These are phyloP conservation scores for Palythoa grandiflora DNA, from an alignment of 92 coral and sea anemone genomes.

Conservation along the genomic window DNA sequence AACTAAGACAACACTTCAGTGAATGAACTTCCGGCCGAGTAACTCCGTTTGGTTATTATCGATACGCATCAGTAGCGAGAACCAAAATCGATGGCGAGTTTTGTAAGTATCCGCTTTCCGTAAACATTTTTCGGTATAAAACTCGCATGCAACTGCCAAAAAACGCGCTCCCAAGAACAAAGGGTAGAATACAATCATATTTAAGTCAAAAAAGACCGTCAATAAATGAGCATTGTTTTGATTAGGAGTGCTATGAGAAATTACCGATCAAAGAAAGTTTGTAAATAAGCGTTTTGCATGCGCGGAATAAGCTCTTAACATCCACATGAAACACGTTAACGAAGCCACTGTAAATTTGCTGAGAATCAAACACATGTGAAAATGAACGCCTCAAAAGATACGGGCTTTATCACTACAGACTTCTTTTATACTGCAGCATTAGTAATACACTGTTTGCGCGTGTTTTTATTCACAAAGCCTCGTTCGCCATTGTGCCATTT, in stretches of 20 bases:
- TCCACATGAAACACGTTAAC: conserved; percentile 22
- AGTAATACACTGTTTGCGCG: conserved; percentile 42
- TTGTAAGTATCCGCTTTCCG: conserved; percentile 10
- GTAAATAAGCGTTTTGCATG: conserved; percentile 46
- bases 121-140: background rate
- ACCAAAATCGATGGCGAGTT: conserved; percentile 20
- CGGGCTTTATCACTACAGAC: conserved; percentile 31
- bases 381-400: conserved; percentile 22
- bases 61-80: conserved; percentile 72
- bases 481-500: conserved; percentile 43
- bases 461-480: conserved; percentile 37
- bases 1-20: conserved; percentile 77
- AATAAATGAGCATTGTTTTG: background rate
- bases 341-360: conserved; percentile 27
- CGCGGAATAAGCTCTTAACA: conserved; percentile 42
- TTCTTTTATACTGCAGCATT: conserved; percentile 25
- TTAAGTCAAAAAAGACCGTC: background rate
- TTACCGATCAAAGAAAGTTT: conserved; percentile 29
- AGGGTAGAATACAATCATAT: background rate
- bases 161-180: background rate
- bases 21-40: conserved; percentile 85
- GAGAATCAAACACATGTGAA: conserved; percentile 39
- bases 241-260: conserved; percentile 16
- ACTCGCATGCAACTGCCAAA: conserved; percentile 34
- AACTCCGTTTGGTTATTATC: conserved; percentile 63